Evolutionary conservation across 2,888 invertebrate species (phyloP), one percentile per base, ranked within the genome.

Genomic region (Auanema sp.): DNA sequence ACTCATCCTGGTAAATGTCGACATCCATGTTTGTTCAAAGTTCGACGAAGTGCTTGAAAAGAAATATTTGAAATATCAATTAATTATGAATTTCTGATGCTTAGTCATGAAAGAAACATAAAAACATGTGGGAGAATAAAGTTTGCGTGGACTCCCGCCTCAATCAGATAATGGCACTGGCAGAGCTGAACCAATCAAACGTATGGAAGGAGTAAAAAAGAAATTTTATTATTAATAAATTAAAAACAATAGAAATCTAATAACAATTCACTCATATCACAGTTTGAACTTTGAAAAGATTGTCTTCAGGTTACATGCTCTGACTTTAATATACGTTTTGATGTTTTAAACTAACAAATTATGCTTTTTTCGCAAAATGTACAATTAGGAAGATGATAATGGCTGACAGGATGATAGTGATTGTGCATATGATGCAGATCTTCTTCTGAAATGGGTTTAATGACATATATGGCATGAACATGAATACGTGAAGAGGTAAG

Each of bases 371-470:
- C 11, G 60, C 49, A 24, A 60, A 60, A 25, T 47, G 51, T 14
- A 60, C 40, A 23, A 60, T 60, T n/a, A 60, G 23, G 23, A 60
- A 60, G 6, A 54, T 47, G n/a, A 60, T 33, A 12, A 60, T 23
- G 16, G 44, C 60, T 5, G 21, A 25, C 23, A 80, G 51, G 54
- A 80, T 60, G 50, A 79, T 68, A 11, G 76, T 54, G 53, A 76
- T 58, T 52, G 75, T 67, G 40, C 79, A 55, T 33, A 79, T 71
- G 56, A 79, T 76, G 66, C 68, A 75, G 64, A 79, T 75, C 72
- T 83, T 83, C 78, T 77, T 83, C 83, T 83, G 72, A 50, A 79
- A 74, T 11, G 11, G 42, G 33, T 33, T 33, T 3, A 8, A 33
- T 33, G 4, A 33, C 33, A 33, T 33, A 33, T 8, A 33, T 33